These are phyloP conservation scores for Saiga tatarica DNA, from an alignment of 2,113 vertebrate genomes.

Conservation along the genomic window DNA sequence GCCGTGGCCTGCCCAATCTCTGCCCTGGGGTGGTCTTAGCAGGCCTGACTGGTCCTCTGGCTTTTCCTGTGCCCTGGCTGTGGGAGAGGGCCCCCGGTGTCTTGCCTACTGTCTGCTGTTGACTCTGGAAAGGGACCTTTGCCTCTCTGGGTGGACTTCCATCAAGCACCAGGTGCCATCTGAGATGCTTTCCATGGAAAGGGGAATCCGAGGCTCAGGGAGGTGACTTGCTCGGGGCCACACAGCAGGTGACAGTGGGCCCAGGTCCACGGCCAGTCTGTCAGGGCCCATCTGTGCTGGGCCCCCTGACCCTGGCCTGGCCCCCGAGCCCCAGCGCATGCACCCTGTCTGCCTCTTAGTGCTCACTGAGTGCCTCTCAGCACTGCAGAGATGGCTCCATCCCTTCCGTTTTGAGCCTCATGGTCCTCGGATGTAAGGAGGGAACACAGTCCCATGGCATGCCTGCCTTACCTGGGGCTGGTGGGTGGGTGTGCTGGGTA, in stretches of 20 bases:
- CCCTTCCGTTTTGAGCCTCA: background rate
- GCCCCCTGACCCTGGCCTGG: background rate
- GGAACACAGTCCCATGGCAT: no score
- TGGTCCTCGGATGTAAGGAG: background rate
- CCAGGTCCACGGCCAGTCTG: background rate
- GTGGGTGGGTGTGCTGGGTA: fast-evolving
- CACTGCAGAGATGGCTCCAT: background rate
- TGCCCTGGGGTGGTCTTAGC: background rate
- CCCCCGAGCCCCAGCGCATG: fast-evolving
- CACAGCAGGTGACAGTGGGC: background rate
- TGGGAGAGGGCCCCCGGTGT: background rate
- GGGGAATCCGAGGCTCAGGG: background rate
- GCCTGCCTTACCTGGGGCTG: background rate
- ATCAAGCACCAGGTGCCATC: background rate
- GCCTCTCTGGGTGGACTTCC: background rate
- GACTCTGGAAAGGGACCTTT: background rate
- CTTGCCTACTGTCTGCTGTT: background rate
- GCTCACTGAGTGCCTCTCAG: background rate
- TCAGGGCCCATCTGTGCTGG: background rate
- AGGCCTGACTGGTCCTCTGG: background rate
- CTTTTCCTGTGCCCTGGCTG: background rate
- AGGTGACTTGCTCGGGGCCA: background rate
- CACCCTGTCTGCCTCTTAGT: background rate
- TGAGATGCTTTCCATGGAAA: background rate
- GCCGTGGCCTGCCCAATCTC: background rate